Evolutionary conservation across 2,113 vertebrate genomes (phyloP).

Genomic region (Zeus faber): DNA sequence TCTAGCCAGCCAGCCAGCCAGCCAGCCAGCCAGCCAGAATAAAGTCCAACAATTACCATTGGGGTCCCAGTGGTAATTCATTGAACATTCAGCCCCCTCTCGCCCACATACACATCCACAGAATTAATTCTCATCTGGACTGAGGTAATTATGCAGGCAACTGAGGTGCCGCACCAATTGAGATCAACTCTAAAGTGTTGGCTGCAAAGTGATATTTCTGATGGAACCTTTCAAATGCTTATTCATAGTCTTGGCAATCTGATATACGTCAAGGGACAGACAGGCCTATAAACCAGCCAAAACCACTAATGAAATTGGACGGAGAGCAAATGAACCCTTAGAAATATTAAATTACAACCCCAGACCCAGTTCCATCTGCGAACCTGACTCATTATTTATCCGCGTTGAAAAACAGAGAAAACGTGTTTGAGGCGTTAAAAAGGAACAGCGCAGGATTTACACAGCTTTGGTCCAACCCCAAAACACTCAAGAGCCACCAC

Average conservation of each 20-base stretch:
- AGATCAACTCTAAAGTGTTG: conserved; percentile 59
- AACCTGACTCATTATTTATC: conserved; percentile 15
- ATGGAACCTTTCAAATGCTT: conserved; percentile 55
- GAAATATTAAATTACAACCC: conserved; percentile 34
- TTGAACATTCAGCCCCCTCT: conserved; percentile 34
- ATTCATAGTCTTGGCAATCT: conserved; percentile 49
- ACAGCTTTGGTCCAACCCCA: background rate
- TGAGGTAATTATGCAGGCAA: conserved; percentile 56
- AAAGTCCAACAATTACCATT: conserved; percentile 29
- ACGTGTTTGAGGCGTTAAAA: background rate
- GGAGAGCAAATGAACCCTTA: conserved; percentile 38
- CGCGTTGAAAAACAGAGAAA: background rate
- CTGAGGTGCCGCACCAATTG: conserved; percentile 57
- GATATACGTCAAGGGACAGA: conserved; percentile 49
- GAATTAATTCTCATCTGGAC: conserved; percentile 55
- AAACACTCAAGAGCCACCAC: conserved; percentile 5
- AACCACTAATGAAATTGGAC: conserved; percentile 59
- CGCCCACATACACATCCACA: conserved; percentile 34
- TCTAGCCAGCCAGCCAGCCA: too few relatives aligned
- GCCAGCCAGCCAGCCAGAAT: conserved; percentile 6
- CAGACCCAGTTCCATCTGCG: conserved; percentile 20
- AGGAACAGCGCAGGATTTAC: background rate
- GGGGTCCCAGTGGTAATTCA: conserved; percentile 35
- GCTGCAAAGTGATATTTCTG: conserved; percentile 60
- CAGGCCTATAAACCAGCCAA: conserved; percentile 44